These are phyloP conservation scores for Stomatorhinus walkeri DNA, from an alignment of 2,797 vertebrate species.

Conservation along the genomic window DNA sequence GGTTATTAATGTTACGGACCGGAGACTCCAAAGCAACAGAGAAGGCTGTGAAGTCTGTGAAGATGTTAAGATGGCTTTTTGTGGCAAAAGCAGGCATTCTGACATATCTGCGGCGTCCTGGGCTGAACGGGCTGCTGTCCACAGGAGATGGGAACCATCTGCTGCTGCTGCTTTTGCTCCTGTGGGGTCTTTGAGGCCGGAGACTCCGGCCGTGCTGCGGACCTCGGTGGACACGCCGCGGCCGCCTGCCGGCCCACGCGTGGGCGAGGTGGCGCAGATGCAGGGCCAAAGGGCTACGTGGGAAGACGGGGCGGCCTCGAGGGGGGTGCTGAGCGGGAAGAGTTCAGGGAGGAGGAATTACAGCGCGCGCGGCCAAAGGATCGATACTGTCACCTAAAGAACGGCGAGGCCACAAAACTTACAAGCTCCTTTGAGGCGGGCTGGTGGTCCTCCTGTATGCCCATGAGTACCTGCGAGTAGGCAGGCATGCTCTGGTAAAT, in stretches of 20 bases:
- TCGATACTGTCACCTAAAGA: constrained; percentile 43
- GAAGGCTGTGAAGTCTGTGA: neutral
- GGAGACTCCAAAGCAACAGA: neutral
- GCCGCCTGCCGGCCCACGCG: constrained; percentile 18
- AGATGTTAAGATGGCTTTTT: neutral
- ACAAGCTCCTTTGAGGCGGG: constrained; percentile 27
- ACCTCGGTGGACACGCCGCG: constrained; percentile 21
- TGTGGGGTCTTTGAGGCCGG: constrained; percentile 40
- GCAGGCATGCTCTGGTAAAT: constrained; percentile 13
- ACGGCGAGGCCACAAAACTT: constrained; percentile 30
- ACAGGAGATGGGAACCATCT: neutral
- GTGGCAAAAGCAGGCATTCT: neutral
- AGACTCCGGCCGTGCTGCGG: constrained; percentile 11
- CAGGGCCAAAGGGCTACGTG: neutral
- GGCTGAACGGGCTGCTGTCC: neutral
- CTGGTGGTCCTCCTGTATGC: neutral
- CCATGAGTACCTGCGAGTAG: constrained; percentile 14
- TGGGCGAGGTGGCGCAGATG: constrained; percentile 13
- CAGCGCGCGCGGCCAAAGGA: constrained; percentile 29
- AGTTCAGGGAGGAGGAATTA: constrained; percentile 32
- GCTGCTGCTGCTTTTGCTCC: neutral
- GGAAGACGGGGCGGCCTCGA: constrained; percentile 18
- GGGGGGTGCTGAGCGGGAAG: constrained; percentile 26
- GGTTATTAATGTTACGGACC: neutral
- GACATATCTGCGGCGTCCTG: neutral